These are phyloP conservation scores for Acronicta psi DNA, from an alignment of 2,888 invertebrate genomes.

Conservation along the genomic window DNA sequence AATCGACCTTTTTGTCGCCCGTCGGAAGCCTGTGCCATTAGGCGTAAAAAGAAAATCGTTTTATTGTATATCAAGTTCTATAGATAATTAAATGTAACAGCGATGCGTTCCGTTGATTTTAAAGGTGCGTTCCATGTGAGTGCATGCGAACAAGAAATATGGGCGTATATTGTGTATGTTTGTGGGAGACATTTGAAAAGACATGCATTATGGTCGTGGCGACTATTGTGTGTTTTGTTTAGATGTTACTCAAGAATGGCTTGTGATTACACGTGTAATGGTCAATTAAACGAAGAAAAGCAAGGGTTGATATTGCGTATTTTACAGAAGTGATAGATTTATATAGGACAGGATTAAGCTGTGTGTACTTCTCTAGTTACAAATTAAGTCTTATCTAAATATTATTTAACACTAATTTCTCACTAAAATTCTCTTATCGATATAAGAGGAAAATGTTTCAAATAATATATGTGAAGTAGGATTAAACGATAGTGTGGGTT, in stretches of 20 bases:
- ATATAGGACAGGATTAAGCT: too few species aligned
- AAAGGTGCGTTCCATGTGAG: conserved; percentile 66
- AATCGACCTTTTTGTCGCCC: conserved; percentile 39
- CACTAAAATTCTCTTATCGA: too few species aligned
- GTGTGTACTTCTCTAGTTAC: too few species aligned
- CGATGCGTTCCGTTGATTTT: conserved; percentile 56
- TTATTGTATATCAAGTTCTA: conserved; percentile 53
- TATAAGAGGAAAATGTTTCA: too few species aligned
- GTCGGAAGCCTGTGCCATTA: conserved; percentile 40
- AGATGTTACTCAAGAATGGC: conserved; percentile 20
- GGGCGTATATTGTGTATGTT: conserved; percentile 39
- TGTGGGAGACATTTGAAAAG: conserved; percentile 45
- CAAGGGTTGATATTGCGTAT: conserved; percentile 1
- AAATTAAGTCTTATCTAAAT: too few species aligned
- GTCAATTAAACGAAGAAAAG: conserved; percentile 44
- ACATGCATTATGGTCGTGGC: conserved; percentile 25
- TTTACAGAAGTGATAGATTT: conserved; percentile 5
- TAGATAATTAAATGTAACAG: conserved; percentile 57
- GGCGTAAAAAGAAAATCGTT: conserved; percentile 46
- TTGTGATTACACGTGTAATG: conserved; percentile 41
- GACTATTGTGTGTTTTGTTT: conserved; percentile 41
- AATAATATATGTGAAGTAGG: too few species aligned
- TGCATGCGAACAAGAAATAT: conserved; percentile 59
- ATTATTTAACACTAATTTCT: too few species aligned
- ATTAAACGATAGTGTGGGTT: too few species aligned